Conservation (phyloP, 2,797 vertebrate genomes). For the Ctenopoma multispine region DNA sequence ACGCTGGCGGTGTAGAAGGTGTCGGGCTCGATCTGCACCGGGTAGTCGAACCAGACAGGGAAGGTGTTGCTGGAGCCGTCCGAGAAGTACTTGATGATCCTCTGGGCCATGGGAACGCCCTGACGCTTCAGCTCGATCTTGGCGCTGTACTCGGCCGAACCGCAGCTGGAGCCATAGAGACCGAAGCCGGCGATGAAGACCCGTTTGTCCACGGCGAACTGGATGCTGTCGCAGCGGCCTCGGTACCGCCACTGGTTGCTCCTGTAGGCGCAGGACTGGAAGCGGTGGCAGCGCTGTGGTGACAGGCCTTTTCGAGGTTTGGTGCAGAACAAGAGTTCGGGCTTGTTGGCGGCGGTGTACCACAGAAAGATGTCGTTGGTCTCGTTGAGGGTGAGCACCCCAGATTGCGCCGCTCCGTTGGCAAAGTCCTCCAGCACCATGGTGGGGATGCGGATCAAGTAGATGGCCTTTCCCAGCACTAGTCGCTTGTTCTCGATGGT, state of each 20-base stretch:
- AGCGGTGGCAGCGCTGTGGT: constrained; percentile 95
- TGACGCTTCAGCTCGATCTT: constrained; percentile 97
- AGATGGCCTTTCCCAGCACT: constrained; percentile 92
- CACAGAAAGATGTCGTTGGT: constrained; percentile 98
- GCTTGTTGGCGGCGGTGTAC: constrained; percentile 96
- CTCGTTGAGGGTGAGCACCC: constrained; percentile 93
- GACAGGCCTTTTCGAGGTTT: constrained; percentile 91
- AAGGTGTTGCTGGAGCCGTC: constrained; percentile 98
- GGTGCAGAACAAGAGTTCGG: constrained; percentile 91
- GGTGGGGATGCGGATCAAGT: constrained; percentile 94
- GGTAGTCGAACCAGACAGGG: constrained; percentile 95
- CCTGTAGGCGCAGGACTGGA: constrained; percentile 97
- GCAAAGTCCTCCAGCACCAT: constrained; percentile 97
- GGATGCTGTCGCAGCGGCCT: constrained; percentile 98
- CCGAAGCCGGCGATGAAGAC: constrained; percentile 97
- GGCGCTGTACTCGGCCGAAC: constrained; percentile 96
- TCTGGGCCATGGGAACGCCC: constrained; percentile 90
- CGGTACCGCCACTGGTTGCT: constrained; percentile 99
- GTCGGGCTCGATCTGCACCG: constrained; percentile 96
- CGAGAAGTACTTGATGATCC: constrained; percentile 95
- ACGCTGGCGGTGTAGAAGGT: constrained; percentile 98
- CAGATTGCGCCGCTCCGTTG: constrained; percentile 94
- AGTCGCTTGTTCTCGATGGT: constrained; percentile 94
- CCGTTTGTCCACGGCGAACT: constrained; percentile 96
- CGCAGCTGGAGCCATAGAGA: constrained; percentile 96